Evolutionary conservation across 2,797 vertebrate genomes (phyloP).

Genomic region (Aplochiton taeniatus): DNA sequence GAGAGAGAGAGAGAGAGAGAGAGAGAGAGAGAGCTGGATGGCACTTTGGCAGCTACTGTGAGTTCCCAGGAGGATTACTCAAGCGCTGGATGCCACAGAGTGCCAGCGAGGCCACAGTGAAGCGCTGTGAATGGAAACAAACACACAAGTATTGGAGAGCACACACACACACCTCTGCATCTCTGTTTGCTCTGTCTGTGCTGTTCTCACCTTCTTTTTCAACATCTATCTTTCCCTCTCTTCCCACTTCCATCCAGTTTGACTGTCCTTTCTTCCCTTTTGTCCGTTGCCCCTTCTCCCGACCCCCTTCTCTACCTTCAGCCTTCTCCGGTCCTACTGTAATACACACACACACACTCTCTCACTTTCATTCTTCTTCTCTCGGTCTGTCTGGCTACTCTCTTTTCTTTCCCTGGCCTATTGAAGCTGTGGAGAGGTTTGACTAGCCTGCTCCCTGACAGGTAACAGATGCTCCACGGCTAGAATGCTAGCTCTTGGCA

Average conservation of each 20-base stretch:
- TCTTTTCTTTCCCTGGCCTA: neutral
- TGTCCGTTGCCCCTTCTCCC: too few relatives aligned
- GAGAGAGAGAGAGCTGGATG: conserved; percentile 68
- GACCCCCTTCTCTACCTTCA: too few relatives aligned
- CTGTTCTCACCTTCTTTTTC: conserved; percentile 24
- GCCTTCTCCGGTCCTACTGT: too few relatives aligned
- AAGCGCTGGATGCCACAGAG: conserved; percentile 59
- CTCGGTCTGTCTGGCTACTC: neutral
- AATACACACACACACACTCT: neutral
- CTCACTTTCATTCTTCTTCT: neutral
- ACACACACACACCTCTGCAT: conserved; percentile 25
- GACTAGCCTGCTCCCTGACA: conserved; percentile 29
- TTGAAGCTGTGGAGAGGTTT: conserved; percentile 12
- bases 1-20: conserved; percentile 32
- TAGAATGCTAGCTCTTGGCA: too few relatives aligned
- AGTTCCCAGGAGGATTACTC: conserved; percentile 83
- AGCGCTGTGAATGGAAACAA: conserved; percentile 56
- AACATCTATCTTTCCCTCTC: conserved; percentile 37
- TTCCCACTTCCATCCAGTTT: neutral
- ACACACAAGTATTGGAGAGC: conserved; percentile 12
- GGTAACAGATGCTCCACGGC: conserved; percentile 37
- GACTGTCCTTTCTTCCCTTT: neutral
- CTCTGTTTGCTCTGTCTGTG: conserved; percentile 5
- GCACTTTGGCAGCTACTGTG: conserved; percentile 71
- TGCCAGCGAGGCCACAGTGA: conserved; percentile 61